Evolutionary conservation across 2,113 vertebrate species (phyloP).

Genomic region (Myocastor coypus): DNA sequence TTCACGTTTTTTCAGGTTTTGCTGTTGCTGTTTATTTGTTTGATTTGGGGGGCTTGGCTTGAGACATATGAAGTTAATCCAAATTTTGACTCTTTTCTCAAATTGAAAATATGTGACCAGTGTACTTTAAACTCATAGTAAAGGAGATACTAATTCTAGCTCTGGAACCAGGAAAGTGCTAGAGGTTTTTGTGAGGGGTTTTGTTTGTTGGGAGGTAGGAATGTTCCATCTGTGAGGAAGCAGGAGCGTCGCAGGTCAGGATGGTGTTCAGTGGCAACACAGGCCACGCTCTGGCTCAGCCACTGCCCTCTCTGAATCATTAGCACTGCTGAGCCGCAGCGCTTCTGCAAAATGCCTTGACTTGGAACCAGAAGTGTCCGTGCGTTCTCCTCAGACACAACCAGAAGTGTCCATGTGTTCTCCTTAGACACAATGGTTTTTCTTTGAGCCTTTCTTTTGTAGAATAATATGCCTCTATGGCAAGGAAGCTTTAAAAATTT

Average conservation of each 20-base stretch:
- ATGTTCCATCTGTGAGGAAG: neutral
- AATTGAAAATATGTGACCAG: slow-evolving; percentile 14
- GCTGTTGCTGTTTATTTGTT: neutral
- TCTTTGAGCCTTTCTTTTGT: slow-evolving; percentile 27
- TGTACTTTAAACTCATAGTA: slow-evolving; percentile 28
- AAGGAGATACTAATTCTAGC: slow-evolving; percentile 8
- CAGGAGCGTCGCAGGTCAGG: neutral
- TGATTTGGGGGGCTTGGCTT: neutral
- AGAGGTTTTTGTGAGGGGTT: slow-evolving; percentile 15
- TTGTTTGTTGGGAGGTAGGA: neutral
- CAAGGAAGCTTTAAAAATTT: slow-evolving; percentile 21
- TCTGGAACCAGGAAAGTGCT: neutral
- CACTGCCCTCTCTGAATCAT: neutral
- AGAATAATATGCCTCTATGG: neutral
- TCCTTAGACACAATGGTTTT: neutral
- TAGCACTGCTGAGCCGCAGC: neutral
- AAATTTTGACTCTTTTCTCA: slow-evolving; percentile 18
- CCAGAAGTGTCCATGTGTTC: neutral
- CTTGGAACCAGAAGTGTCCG: neutral
- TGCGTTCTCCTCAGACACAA: neutral
- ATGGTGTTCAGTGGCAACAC: neutral
- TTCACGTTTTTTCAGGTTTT: neutral
- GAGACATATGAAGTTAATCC: neutral
- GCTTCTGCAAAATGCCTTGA: slow-evolving; percentile 13
- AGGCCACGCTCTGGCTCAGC: neutral